phyloP scores from a whole-genome alignment of 2,797 vertebrate genomes.

The Squalus acanthias region DNA sequence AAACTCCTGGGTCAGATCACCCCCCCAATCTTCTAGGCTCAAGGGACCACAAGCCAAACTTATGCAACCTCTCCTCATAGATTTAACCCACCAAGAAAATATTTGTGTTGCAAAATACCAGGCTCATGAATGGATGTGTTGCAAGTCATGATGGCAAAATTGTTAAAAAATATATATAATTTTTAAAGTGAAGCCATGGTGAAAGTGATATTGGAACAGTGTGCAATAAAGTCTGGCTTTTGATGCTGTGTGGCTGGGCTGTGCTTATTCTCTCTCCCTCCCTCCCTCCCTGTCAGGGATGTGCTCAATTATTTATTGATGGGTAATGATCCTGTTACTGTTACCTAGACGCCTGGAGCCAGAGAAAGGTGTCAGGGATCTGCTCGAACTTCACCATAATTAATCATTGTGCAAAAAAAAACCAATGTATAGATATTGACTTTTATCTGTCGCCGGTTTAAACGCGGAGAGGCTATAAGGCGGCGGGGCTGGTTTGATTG shows the following conservation, averaged over 20 bases:
- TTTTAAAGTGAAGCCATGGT: not conserved
- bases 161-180: not conserved
- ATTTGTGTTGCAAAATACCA: not conserved
- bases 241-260: not conserved
- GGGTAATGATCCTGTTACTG: not conserved
- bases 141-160: not conserved
- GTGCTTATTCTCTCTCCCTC: not conserved
- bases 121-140: not conserved
- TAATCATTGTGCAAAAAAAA: slow-evolving; percentile 14
- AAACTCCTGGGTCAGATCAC: not conserved
- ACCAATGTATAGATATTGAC: not conserved
- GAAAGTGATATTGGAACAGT: not conserved
- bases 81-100: not conserved
- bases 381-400: not conserved
- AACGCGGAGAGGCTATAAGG: not conserved
- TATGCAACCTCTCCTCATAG: not conserved
- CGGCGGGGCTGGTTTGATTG: not conserved
- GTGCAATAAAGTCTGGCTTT: not conserved
- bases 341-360: slow-evolving; percentile 12
- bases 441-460: not conserved
- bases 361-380: slow-evolving; percentile 26
- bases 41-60: not conserved
- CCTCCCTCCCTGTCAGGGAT: not conserved
- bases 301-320: slow-evolving; percentile 30
- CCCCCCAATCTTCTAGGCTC: not conserved